phyloP scores from a whole-genome alignment of 2,797 vertebrate genomes.

The Cichlasoma orientale region DNA sequence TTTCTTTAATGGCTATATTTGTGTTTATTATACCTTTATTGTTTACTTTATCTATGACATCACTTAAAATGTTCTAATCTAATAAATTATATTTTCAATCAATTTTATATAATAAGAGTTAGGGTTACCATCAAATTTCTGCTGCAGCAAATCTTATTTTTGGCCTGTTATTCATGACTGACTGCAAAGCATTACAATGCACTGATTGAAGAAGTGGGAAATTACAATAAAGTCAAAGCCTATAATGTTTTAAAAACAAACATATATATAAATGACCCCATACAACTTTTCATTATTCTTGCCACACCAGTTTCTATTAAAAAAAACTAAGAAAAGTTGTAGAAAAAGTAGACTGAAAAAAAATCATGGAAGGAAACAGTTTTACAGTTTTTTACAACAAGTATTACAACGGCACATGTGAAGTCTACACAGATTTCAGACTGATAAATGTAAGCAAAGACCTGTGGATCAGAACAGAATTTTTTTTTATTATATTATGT shows the following conservation, averaged over 20 bases:
- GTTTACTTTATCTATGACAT: not conserved
- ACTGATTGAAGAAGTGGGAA: not conserved
- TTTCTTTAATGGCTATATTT: not conserved
- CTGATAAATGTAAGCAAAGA: not conserved
- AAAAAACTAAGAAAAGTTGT: not conserved
- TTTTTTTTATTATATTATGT: not conserved
- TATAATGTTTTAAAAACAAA: no score
- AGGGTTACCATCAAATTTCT: not conserved
- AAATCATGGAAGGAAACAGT: not conserved
- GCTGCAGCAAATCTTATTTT: no score
- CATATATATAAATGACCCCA: no score
- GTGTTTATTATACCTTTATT: not conserved
- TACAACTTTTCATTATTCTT: no score
- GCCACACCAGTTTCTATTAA: no score
- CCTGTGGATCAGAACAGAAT: not conserved
- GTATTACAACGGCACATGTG: not conserved
- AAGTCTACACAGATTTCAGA: not conserved
- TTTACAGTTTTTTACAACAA: conserved; percentile 5
- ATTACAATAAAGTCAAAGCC: not conserved
- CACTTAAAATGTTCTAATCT: not conserved
- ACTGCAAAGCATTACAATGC: not conserved
- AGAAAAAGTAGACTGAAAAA: not conserved
- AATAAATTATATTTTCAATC: not conserved
- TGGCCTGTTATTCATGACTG: no score
- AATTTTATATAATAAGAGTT: not conserved